phyloP scores from a whole-genome alignment of 1,140 invertebrate genomes.

The Drosophila busckii region DNA sequence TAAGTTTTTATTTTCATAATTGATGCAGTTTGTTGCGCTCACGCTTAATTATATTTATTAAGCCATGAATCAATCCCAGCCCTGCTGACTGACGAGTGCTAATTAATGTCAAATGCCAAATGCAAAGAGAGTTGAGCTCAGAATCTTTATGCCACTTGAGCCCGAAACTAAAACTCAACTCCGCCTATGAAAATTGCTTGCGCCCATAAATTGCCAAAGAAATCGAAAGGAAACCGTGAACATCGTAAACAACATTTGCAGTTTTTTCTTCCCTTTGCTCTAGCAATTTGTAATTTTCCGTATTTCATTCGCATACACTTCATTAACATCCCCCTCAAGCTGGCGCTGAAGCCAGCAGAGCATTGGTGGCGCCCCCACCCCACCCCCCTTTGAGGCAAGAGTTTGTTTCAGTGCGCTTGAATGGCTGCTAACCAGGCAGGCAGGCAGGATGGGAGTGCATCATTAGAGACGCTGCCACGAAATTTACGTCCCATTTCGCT shows the following conservation, averaged over 20 bases:
- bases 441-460: constrained; percentile 47
- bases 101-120: constrained; percentile 38
- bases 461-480: constrained; percentile 62
- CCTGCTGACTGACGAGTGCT: background rate
- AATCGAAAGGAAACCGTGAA: constrained; percentile 78
- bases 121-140: no score
- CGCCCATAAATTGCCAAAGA: constrained; percentile 67
- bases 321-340: constrained; percentile 55
- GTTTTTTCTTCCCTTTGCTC: constrained; percentile 34
- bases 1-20: no score
- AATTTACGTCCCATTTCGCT: constrained; percentile 77
- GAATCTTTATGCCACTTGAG: constrained; percentile 54
- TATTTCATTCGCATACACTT: constrained; percentile 77
- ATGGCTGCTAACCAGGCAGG: constrained; percentile 48
- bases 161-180: constrained; percentile 9
- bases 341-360: constrained; percentile 9
- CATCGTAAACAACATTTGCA: constrained; percentile 75
- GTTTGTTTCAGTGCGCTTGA: constrained; percentile 61
- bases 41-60: constrained; percentile 2
- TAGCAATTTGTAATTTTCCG: constrained; percentile 74
- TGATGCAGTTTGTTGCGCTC: no score
- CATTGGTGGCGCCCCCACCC: no score
- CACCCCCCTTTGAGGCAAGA: no score
- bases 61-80: constrained; percentile 15
- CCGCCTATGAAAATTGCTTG: constrained; percentile 42